A percentile compares a stretch with the other conserved stretches of the same genome.
Conservation (phyloP, 2,113 vertebrate genomes). For the Rafetus swinhoei region DNA sequence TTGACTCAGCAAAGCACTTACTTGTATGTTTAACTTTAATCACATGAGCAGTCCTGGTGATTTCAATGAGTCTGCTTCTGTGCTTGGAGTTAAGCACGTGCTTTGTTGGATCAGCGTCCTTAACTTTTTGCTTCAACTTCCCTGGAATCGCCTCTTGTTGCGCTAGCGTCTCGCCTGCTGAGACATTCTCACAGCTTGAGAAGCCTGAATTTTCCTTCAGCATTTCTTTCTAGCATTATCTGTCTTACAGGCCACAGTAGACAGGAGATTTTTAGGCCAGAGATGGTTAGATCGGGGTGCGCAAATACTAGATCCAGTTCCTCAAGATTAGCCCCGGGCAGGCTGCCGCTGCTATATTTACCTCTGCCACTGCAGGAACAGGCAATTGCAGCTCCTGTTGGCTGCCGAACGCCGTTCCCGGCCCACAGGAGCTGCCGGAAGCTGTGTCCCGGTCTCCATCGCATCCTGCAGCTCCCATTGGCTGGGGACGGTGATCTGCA, state of each 20-base stretch:
- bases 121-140: neutral
- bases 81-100: neutral
- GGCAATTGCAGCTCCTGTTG: too few species aligned
- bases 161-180: neutral
- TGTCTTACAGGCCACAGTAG: neutral
- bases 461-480: too few species aligned
- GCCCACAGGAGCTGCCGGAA: too few species aligned
- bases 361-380: too few species aligned
- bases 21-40: neutral
- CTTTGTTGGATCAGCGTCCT: neutral
- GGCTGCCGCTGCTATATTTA: too few species aligned
- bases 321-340: too few species aligned
- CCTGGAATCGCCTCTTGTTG: neutral
- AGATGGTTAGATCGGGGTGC: too few species aligned
- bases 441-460: too few species aligned
- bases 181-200: rapidly evolving
- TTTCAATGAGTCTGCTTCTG: neutral
- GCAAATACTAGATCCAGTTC: too few species aligned
- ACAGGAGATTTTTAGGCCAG: neutral
- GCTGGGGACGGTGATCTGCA: too few species aligned
- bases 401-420: too few species aligned
- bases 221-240: rapidly evolving
- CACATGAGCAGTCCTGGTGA: rapidly evolving
- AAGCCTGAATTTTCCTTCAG: rapidly evolving
- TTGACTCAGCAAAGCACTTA: neutral